Conservation (phyloP, 2,888 invertebrate genomes). For the Ormyrus nitidulus region DNA sequence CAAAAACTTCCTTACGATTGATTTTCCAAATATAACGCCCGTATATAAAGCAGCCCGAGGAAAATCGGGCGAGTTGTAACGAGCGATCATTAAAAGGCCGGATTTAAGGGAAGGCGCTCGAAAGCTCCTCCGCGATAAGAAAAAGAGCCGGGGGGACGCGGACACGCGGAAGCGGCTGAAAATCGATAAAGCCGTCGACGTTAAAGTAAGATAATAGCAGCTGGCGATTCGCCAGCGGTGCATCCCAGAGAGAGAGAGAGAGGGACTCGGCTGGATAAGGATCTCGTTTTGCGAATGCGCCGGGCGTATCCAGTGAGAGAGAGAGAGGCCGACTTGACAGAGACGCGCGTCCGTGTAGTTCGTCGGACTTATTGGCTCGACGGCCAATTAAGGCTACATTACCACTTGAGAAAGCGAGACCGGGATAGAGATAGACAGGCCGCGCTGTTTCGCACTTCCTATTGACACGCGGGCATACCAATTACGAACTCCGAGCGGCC, state of each 20-base stretch:
- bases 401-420: slow-evolving; percentile 57
- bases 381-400: slow-evolving; percentile 65
- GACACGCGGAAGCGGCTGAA: background rate
- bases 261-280: slow-evolving; percentile 32
- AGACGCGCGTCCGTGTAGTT: slow-evolving; percentile 31
- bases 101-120: slow-evolving; percentile 14
- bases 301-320: background rate
- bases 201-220: slow-evolving; percentile 45
- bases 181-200: slow-evolving; percentile 35
- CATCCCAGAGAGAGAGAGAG: slow-evolving; percentile 15
- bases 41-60: too few species aligned
- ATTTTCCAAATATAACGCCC: too few species aligned
- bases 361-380: slow-evolving; percentile 62
- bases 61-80: too few species aligned
- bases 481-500: slow-evolving; percentile 52
- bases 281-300: slow-evolving; percentile 39
- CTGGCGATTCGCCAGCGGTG: slow-evolving; percentile 46
- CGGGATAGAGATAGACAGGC: slow-evolving; percentile 9
- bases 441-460: slow-evolving; percentile 64
- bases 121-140: background rate
- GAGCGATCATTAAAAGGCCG: slow-evolving; percentile 22
- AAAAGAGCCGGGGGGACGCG: background rate
- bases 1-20: too few species aligned
- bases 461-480: slow-evolving; percentile 66
- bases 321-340: background rate